These are phyloP conservation scores for Drosophila lowei DNA, from an alignment of 1,140 invertebrate genomes.

Conservation along the genomic window DNA sequence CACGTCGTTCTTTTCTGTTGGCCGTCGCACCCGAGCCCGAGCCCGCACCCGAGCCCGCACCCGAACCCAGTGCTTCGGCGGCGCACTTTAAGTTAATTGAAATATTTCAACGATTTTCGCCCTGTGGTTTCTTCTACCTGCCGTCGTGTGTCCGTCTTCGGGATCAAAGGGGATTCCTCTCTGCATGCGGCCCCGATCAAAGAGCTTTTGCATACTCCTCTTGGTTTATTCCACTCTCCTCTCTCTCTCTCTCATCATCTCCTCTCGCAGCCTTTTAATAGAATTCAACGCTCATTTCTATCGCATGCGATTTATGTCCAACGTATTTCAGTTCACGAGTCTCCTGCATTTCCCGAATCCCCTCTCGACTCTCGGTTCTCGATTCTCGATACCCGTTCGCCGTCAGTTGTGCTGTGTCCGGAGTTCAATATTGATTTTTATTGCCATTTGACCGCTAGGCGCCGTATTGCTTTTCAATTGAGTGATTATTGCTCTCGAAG, in stretches of 20 bases:
- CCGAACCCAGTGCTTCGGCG: conserved; percentile 40
- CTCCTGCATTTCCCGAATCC: conserved; percentile 2
- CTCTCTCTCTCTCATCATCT: background rate
- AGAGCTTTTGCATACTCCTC: conserved; percentile 63
- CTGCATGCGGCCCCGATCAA: conserved; percentile 51
- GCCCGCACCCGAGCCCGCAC: background rate
- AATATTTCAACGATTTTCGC: conserved; percentile 82
- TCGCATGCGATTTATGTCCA: conserved; percentile 81
- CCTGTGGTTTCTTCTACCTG: conserved; percentile 73
- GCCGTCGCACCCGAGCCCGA: background rate
- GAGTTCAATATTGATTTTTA: conserved; percentile 77
- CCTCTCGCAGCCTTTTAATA: conserved; percentile 66
- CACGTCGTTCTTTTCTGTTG: conserved; percentile 24
- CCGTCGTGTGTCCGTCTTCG: conserved; percentile 47
- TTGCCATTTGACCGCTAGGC: conserved; percentile 81
- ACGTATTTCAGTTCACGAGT: conserved; percentile 72
- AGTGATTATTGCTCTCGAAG: conserved; percentile 58
- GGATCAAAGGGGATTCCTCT: conserved; percentile 68
- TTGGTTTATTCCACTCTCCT: conserved; percentile 1
- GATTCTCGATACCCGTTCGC: too few relatives aligned
- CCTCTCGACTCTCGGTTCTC: too few relatives aligned
- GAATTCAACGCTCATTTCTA: conserved; percentile 82
- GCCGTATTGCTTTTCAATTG: conserved; percentile 75
- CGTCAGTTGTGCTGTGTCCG: conserved; percentile 11
- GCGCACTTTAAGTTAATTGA: conserved; percentile 82